A percentile compares a stretch with the other conserved stretches of the same genome.
These are phyloP conservation scores for Dromas ardeola DNA, from an alignment of 2,113 vertebrate species.

Conservation along the genomic window DNA sequence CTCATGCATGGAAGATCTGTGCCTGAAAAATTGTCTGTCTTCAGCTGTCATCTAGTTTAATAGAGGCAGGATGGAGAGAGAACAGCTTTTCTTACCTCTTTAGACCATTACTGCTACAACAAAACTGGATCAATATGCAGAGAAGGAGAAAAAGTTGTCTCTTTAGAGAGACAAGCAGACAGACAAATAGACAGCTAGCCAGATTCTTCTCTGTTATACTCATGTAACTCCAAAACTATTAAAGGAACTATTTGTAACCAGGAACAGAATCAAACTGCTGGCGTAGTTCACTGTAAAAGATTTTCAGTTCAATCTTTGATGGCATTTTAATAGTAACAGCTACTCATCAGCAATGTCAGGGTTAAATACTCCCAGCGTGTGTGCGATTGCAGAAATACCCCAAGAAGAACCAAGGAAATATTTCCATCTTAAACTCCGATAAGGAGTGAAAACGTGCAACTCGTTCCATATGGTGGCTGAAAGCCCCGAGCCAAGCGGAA, in stretches of 20 bases:
- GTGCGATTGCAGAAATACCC: conserved; percentile 44
- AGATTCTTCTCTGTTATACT: conserved; percentile 6
- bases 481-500: conserved; percentile 28
- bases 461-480: conserved; percentile 65
- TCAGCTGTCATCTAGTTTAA: conserved; percentile 1
- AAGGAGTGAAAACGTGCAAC: conserved; percentile 65
- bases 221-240: not conserved
- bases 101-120: not conserved
- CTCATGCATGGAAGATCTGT: not conserved
- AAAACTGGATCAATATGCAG: not conserved
- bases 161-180: conserved; percentile 21
- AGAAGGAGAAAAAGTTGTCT: not conserved
- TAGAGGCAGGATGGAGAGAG: not conserved
- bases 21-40: conserved; percentile 19
- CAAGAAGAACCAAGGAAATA: conserved; percentile 49
- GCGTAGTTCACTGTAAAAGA: not conserved
- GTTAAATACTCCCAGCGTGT: conserved; percentile 59
- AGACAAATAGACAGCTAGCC: conserved; percentile 28
- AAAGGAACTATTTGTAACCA: conserved; percentile 34
- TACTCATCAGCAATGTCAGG: conserved; percentile 41
- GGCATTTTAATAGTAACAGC: not conserved
- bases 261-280: not conserved
- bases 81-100: not conserved
- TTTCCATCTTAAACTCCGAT: conserved; percentile 59
- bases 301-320: not conserved